Conservation (phyloP, 1,140 invertebrate species). For the Drosophila quadrilineata region DNA sequence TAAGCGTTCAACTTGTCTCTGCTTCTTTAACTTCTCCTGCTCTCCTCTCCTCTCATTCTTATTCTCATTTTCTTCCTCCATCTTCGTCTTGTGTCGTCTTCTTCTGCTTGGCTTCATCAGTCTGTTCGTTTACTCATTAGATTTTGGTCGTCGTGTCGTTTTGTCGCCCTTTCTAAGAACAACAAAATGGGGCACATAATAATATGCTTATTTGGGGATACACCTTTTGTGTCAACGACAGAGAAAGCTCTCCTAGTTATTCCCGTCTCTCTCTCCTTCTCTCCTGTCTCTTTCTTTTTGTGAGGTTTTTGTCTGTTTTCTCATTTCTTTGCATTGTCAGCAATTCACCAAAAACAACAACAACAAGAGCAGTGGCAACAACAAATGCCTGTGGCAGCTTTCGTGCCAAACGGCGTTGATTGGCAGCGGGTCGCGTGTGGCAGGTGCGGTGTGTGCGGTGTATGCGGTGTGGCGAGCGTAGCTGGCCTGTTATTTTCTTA, state of each 20-base stretch:
- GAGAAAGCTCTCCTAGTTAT: not conserved
- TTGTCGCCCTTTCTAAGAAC: slow-evolving; percentile 52
- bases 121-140: slow-evolving; percentile 74
- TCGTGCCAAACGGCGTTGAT: slow-evolving; percentile 55
- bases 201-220: slow-evolving; percentile 73
- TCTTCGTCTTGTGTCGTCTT: too few species aligned
- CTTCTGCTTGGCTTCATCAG: slow-evolving; percentile 6
- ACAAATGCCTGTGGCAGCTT: slow-evolving; percentile 29
- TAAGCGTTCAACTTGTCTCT: slow-evolving; percentile 30
- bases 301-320: too few species aligned
- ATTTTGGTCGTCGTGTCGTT: slow-evolving; percentile 49
- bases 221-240: slow-evolving; percentile 71
- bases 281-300: not conserved
- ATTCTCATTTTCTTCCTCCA: too few species aligned
- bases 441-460: slow-evolving; percentile 8
- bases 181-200: slow-evolving; percentile 56
- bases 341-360: slow-evolving; percentile 36
- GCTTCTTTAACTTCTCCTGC: too few species aligned
- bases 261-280: not conserved
- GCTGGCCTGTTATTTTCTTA: slow-evolving; percentile 70
- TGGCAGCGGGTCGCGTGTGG: slow-evolving; percentile 49
- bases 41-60: too few species aligned
- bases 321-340: slow-evolving; percentile 50
- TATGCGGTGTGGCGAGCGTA: slow-evolving; percentile 14
- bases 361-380: slow-evolving; percentile 7